Percentiles rank a stretch among this genome's conserved stretches.
These are phyloP conservation scores for Poicephalus gulielmi DNA, from an alignment of 2,113 vertebrate genomes.

Conservation along the genomic window DNA sequence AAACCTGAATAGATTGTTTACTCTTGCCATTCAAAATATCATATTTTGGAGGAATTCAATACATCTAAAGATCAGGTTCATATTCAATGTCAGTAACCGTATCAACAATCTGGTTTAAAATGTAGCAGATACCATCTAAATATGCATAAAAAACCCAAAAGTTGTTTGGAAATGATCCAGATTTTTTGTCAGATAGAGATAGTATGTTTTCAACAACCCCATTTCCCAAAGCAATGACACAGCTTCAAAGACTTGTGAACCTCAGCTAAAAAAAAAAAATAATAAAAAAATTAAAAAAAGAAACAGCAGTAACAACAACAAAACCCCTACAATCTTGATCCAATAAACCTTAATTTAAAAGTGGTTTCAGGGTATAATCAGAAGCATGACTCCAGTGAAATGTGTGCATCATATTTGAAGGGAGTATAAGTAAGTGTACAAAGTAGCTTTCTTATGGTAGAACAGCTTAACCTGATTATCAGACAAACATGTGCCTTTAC, in stretches of 20 bases:
- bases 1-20: not conserved
- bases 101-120: not conserved
- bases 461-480: not conserved
- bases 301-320: not conserved
- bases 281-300: not conserved
- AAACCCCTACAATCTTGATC: not conserved
- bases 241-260: not conserved
- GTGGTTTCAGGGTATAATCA: not conserved
- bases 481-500: not conserved
- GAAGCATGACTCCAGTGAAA: not conserved
- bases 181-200: not conserved
- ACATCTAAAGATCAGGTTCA: not conserved
- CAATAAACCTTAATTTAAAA: not conserved
- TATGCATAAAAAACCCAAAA: not conserved
- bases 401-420: not conserved
- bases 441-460: not conserved
- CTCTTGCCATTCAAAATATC: not conserved
- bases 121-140: not conserved
- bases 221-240: not conserved
- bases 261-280: not conserved
- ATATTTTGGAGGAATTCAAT: not conserved
- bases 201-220: not conserved
- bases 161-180: not conserved
- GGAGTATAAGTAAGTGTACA: not conserved
- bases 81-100: not conserved